Conservation (phyloP, 2,888 invertebrate species). For the Unio pictorum region DNA sequence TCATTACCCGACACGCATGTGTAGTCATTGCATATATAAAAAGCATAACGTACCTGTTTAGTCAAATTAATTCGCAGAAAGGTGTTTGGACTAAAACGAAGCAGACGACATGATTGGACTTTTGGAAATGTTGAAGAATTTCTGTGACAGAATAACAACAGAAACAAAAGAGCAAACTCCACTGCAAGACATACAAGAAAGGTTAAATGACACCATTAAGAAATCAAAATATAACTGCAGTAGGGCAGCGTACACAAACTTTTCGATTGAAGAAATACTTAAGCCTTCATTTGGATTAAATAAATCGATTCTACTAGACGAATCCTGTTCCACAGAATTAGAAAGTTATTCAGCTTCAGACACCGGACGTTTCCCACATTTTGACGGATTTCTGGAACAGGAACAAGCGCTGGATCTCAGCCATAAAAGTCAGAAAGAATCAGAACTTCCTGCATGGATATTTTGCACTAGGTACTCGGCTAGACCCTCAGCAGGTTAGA, state of each 20-base stretch:
- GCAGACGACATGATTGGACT: no score
- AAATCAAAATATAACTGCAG: no score
- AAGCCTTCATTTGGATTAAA: slow-evolving; percentile 50
- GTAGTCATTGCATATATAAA: no score
- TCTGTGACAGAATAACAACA: no score
- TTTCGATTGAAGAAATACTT: slow-evolving; percentile 63
- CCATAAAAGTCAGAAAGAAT: slow-evolving; percentile 21
- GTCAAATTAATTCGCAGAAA: no score
- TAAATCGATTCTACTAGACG: not conserved
- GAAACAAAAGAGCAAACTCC: no score
- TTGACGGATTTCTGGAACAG: not conserved
- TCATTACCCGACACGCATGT: no score
- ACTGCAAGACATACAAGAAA: no score
- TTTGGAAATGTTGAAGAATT: no score
- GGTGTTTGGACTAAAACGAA: no score
- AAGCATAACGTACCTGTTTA: no score
- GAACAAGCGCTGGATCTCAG: slow-evolving; percentile 23
- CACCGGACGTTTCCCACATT: slow-evolving; percentile 7
- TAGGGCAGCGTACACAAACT: slow-evolving; percentile 41
- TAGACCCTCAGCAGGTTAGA: slow-evolving; percentile 75
- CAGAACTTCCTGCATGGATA: slow-evolving; percentile 89
- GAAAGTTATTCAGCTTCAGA: not conserved
- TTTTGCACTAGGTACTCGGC: slow-evolving; percentile 93
- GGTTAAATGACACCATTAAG: no score
- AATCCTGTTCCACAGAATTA: slow-evolving; percentile 4